phyloP scores from a whole-genome alignment of 2,888 invertebrate genomes.

The Hemistola chrysoprasaria region DNA sequence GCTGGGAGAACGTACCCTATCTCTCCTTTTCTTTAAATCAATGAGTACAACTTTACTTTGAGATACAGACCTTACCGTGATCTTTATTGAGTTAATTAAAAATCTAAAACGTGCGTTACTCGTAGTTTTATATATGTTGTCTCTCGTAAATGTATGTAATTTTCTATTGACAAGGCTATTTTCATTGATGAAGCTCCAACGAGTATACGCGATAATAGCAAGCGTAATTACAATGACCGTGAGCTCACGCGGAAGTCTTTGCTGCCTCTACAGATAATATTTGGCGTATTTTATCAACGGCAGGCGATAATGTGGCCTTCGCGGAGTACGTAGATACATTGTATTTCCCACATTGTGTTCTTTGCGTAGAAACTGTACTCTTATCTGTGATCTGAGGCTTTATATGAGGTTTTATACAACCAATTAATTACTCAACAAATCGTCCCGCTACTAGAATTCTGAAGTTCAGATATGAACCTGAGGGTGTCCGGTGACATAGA shows the following conservation, averaged over 20 bases:
- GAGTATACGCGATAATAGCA: slow-evolving; percentile 38
- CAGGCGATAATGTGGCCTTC: slow-evolving; percentile 64
- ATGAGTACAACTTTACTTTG: too few relatives aligned
- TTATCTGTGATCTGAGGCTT: not conserved
- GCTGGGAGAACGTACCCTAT: too few relatives aligned
- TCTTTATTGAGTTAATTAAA: too few relatives aligned
- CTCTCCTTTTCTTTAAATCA: too few relatives aligned
- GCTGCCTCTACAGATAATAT: slow-evolving; percentile 66
- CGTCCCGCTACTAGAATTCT: too few relatives aligned
- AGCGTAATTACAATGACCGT: slow-evolving; percentile 53
- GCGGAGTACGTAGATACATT: slow-evolving; percentile 33
- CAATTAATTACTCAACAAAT: too few relatives aligned
- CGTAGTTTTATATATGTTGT: too few relatives aligned
- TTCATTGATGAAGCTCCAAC: slow-evolving; percentile 27
- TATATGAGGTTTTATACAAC: too few relatives aligned
- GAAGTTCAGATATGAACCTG: too few relatives aligned
- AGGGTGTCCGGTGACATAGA: too few relatives aligned
- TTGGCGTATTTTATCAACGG: slow-evolving; percentile 66
- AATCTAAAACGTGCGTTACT: too few relatives aligned
- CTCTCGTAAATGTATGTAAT: not conserved
- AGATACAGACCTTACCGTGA: too few relatives aligned
- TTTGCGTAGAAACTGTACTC: not conserved
- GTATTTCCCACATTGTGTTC: slow-evolving; percentile 16
- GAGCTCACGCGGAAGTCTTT: slow-evolving; percentile 73
- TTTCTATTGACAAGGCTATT: slow-evolving; percentile 16